These are phyloP conservation scores for Caenorhabditis remanei DNA, from an alignment of 1,140 invertebrate species.

Conservation along the genomic window DNA sequence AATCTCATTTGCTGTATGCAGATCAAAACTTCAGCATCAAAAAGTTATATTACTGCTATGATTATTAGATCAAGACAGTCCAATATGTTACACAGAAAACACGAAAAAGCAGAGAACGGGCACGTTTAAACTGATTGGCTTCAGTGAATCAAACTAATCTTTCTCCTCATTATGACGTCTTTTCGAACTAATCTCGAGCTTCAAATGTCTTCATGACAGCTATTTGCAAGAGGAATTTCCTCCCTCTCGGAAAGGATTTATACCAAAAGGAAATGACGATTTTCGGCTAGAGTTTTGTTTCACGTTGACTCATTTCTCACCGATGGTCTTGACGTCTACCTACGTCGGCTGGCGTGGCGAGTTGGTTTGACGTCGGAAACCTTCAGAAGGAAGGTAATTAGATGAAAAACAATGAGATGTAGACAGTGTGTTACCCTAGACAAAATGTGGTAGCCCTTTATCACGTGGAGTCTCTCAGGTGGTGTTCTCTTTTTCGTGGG, in stretches of 20 bases:
- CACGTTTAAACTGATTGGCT: not conserved
- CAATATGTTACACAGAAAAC: not conserved
- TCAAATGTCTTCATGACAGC: not conserved
- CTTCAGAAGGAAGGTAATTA: slow-evolving; percentile 1
- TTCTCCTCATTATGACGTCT: not conserved
- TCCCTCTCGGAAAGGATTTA: not conserved
- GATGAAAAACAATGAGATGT: slow-evolving; percentile 16
- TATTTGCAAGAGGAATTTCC: not conserved
- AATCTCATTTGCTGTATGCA: too few species aligned
- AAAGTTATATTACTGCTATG: too few species aligned
- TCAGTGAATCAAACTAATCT: not conserved
- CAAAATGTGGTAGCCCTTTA: not conserved
- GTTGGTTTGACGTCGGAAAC: not conserved
- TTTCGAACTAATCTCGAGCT: slow-evolving; percentile 20
- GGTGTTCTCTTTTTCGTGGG: not conserved
- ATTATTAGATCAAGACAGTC: too few species aligned
- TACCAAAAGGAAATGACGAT: not conserved
- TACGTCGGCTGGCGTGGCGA: slow-evolving; percentile 9
- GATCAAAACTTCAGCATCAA: too few species aligned
- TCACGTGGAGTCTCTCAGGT: not conserved
- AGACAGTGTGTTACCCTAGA: not conserved
- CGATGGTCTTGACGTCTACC: slow-evolving; percentile 7
- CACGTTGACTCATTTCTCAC: slow-evolving; percentile 8
- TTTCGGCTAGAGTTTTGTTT: slow-evolving; percentile 3
- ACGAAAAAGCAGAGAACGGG: not conserved